Conservation (phyloP, 1,140 invertebrate species). For the Archivesica marissinica region DNA sequence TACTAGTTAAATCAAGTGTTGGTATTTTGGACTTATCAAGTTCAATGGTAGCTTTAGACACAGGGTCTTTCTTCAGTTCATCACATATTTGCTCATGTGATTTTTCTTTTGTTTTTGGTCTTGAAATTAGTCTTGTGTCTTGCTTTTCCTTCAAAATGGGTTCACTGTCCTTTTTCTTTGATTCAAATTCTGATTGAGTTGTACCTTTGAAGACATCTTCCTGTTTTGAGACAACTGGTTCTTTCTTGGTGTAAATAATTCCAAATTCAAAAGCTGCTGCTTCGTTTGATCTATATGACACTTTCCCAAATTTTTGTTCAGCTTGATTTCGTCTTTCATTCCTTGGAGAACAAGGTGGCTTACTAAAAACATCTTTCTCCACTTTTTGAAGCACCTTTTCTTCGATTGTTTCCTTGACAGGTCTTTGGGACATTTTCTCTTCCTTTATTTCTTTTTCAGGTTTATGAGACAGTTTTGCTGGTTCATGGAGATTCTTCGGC, state of each 20-base stretch:
- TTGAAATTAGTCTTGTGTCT: neutral
- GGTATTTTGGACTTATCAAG: neutral
- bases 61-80: neutral
- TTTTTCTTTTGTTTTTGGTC: neutral
- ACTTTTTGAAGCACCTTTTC: neutral
- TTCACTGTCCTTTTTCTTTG: conserved; percentile 1
- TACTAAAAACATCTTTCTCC: neutral
- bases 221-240: neutral
- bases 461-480: neutral
- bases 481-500: neutral
- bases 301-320: conserved; percentile 53
- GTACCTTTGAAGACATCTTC: neutral
- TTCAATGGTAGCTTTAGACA: neutral
- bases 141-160: neutral
- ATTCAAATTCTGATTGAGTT: neutral
- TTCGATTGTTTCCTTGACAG: neutral
- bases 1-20: neutral
- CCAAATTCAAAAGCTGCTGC: conserved; percentile 45
- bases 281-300: conserved; percentile 41
- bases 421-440: neutral
- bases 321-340: conserved; percentile 45
- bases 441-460: neutral
- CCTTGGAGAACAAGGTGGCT: conserved; percentile 54
- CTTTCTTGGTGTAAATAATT: conserved; percentile 55
- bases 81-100: neutral